Base-by-base conservation (phyloP, 2,797 vertebrate species). In the Enoplosus armatus region DNA sequence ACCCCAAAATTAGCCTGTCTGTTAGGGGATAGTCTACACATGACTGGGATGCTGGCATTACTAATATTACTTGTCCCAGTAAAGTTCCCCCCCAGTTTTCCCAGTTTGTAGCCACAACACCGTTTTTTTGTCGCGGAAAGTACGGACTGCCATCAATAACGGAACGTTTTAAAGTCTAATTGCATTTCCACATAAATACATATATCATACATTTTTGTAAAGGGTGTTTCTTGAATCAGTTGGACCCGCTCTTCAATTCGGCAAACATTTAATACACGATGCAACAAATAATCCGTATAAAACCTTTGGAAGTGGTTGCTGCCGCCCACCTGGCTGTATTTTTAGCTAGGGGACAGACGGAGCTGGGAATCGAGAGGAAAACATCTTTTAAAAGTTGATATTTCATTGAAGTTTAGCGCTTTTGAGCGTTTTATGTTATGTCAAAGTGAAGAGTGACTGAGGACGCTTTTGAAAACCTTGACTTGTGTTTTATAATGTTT, bases 101-200 rank as follows among this genome's bases (percentile, higher is more conserved):
- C 43, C 37, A 27, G 20, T 71, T 69, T 48, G 1, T 0, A 14
- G 2, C 4, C 48, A 2, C 29, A 27, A 41, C 7, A 12, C 29
- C 0, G 5, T 0, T 0, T 45, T 55, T 33, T 4, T 58, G 4
- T 22, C 16, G 9, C 2, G 12, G 8, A 35, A 15, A 15, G 3
- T 4, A 8, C 69, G 14, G 4, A 70, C 18, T n/a, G 0, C 43
- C 1, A 1, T 7, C 54, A 1, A 47, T 4, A 75, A 76, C 6
- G 0, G 0, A 0, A 4, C 3, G 2, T 43, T 80, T 87, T 43
- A 55, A 65, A 6, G 3, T 31, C 0, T 5, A 15, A 22, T 9
- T 0, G 2, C 4, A 18, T 68, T 33, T 8, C 1, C 0, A 0
- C 10, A 2, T 0, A 0, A 0, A 0, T 2, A 2, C 0, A 8